Conservation (phyloP, 1,140 invertebrate species). For the Calliphora vicina region DNA sequence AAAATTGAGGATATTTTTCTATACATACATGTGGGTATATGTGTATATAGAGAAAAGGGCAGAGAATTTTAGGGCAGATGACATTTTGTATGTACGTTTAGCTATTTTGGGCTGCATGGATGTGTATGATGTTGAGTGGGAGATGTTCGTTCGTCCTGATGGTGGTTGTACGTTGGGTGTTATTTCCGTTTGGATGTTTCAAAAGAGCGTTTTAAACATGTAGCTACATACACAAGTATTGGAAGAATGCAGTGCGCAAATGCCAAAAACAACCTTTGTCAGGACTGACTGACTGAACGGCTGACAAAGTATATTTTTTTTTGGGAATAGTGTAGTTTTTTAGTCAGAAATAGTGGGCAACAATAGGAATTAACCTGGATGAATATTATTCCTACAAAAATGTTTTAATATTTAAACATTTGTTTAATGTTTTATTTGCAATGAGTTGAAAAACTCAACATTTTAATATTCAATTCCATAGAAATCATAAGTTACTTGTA, state of each 20-base stretch:
- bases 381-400: too few relatives aligned
- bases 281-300: not conserved
- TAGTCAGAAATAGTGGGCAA: not conserved
- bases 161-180: conserved; percentile 19
- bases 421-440: too few relatives aligned
- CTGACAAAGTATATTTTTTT: not conserved
- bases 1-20: conserved; percentile 20
- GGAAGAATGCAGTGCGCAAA: not conserved
- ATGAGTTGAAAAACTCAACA: too few relatives aligned
- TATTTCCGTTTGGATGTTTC: conserved; percentile 10
- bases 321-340: not conserved
- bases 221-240: not conserved
- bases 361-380: not conserved
- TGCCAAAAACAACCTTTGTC: not conserved
- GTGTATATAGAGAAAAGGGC: not conserved
- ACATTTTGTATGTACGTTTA: not conserved
- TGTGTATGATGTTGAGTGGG: not conserved
- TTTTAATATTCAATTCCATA: too few relatives aligned
- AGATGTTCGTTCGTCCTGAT: not conserved
- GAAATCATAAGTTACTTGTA: too few relatives aligned
- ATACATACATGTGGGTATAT: not conserved
- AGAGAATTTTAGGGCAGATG: not conserved
- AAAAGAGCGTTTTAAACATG: not conserved
- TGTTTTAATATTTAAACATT: too few relatives aligned
- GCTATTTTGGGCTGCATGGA: not conserved